Evolutionary conservation across 2,113 vertebrate species (phyloP).

Genomic region (Pteropus alecto): DNA sequence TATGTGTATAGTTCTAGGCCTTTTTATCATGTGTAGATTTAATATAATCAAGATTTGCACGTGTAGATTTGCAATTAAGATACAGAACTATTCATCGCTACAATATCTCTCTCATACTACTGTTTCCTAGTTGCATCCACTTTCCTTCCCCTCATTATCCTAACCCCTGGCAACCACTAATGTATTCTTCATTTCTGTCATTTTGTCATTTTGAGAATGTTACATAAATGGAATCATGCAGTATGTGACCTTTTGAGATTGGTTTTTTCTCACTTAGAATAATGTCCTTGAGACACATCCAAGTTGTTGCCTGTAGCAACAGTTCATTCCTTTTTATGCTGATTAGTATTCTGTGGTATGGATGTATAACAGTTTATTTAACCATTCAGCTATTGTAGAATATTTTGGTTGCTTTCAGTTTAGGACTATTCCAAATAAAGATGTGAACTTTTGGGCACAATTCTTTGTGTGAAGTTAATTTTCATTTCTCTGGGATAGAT

Average conservation of each 20-base stretch:
- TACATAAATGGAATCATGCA: neutral
- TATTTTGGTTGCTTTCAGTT: slow-evolving; percentile 14
- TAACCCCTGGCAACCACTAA: neutral
- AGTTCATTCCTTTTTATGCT: slow-evolving; percentile 15
- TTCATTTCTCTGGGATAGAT: slow-evolving; percentile 30
- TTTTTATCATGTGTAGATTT: neutral
- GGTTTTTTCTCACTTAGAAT: neutral
- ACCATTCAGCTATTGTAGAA: neutral
- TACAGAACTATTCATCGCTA: neutral
- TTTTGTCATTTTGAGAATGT: slow-evolving; percentile 13
- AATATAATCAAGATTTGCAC: neutral
- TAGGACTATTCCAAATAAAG: neutral
- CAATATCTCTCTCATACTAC: neutral
- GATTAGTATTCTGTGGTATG: neutral
- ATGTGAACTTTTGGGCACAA: neutral
- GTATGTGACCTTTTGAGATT: neutral
- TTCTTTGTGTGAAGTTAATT: neutral
- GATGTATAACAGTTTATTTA: neutral
- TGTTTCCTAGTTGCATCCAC: neutral
- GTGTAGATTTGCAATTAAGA: neutral
- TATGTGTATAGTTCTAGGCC: neutral
- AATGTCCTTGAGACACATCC: neutral
- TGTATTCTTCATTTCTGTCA: neutral
- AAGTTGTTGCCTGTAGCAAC: neutral
- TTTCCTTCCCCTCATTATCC: neutral